Base-by-base conservation (phyloP, 2,888 invertebrate species). In the Drosophila ustulata region DNA sequence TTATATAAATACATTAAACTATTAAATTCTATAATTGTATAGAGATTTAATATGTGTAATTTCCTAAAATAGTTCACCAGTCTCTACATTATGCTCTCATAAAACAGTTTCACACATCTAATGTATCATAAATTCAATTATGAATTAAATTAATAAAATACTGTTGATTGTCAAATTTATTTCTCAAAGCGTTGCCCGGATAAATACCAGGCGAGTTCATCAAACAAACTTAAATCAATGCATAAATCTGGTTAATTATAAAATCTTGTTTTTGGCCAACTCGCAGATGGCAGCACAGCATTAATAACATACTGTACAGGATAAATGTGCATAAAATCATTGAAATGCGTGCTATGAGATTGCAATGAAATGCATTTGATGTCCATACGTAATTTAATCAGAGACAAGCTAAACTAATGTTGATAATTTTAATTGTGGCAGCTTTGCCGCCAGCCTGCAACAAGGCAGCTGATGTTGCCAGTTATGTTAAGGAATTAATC, bases 401-500 rank as follows among this genome's bases (percentile, higher is more conserved):
- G 58, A 45, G 34, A 39, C 46, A 30, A 30, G 45, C 50, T 30
- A 34, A 50, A 47, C 52, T 45, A 63, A 70, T 77, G 61, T 66
- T 77, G 63, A 68, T 81, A 13, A 59, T 62, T 56, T 63, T 50
- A 56, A 66, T 73, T 77, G 66, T 50, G 55, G 45, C 62, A 43
- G 57, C 50, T 67, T n/a, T n/a, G n/a, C n/a, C n/a, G n/a, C n/a
- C n/a, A n/a, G n/a, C n/a, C n/a, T 58, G 34, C 50, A 51, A 23
- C 32, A 13, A 11, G 13, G 47, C 11, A 25, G 25, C 37, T 56
- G 43, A 45, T 51, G 45, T 39, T 59, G 58, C 62, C 63, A 52
- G 32, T 61, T 51, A 53, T 47, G 45, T 68, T 58, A 64, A 37
- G 37, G 58, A 61, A 78, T 73, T 78, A 75, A 73, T 73, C 55